Base-by-base conservation (phyloP, 2,888 invertebrate species). In the Drosophila borealis region DNA sequence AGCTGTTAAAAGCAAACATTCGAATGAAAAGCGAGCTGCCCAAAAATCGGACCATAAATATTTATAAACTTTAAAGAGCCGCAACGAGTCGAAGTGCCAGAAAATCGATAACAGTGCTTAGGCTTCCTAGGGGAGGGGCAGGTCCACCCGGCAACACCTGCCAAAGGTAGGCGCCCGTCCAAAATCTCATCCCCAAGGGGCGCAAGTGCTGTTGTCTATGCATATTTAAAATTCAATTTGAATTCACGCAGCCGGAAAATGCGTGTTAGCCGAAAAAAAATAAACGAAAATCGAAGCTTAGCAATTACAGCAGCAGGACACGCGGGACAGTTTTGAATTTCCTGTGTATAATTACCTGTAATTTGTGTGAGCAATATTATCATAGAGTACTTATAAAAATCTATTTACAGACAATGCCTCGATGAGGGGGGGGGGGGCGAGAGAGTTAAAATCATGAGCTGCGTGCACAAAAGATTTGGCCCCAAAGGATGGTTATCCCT, bases 141-240 rank as follows among this genome's bases (percentile, higher is more conserved):
- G 53, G n/a, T 33, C 57, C 56, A n/a, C 29, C 9, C 4, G 13
- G 41, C 37, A 9, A 51, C 64, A 63, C 42, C 56, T 55, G 44
- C 17, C 29, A 8, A 29, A 29, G 8, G 8, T 29, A 29, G 29
- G 17, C 29, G 6, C n/a, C n/a, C 5, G 17, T 21, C 21, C 14
- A 2, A 29, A 2, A 8, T 2, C 29, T 29, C 29, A 29, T 29
- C 36, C 46, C 44, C 10, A 4, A 2, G 34, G 34, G 36, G 39
- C 60, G 50, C 45, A 63, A 74, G 70, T 66, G 34, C 45, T 61
- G 42, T 53, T 55, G 61, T 48, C 64, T 70, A 56, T 87, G 71
- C 75, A 86, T 86, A 81, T 87, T 86, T 86, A 84, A 86, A 86
- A 82, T 84, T 82, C 82, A 82, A 86, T 86, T 86, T 84, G 73